Evolutionary conservation across 2,888 invertebrate species (phyloP).

Genomic region (Eudemis profundana): DNA sequence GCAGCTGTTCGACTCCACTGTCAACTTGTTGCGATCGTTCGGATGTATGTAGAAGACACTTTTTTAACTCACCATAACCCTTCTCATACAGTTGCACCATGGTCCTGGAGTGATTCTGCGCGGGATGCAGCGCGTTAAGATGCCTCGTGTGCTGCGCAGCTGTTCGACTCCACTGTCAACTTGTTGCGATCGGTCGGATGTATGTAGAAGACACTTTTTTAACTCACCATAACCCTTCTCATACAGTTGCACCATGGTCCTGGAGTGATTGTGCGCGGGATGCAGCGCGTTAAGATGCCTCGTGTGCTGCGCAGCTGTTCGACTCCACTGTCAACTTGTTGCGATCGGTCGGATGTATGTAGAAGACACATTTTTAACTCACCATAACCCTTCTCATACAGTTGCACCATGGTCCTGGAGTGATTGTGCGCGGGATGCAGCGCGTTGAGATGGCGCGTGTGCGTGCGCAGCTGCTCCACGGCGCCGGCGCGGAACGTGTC

Average conservation of each 20-base stretch:
- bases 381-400: slow-evolving; percentile 99
- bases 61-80: too few species aligned
- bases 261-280: slow-evolving; percentile 90
- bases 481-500: slow-evolving; percentile 99
- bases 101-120: too few species aligned
- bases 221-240: slow-evolving; percentile 99
- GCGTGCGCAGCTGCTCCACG: slow-evolving; percentile 98
- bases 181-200: too few species aligned
- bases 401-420: slow-evolving; percentile 93
- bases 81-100: too few species aligned
- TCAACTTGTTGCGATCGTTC: too few species aligned
- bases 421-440: slow-evolving; percentile 93
- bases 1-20: too few species aligned
- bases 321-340: slow-evolving; percentile 99
- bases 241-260: slow-evolving; percentile 96
- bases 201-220: too few species aligned
- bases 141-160: too few species aligned
- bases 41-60: too few species aligned
- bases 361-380: slow-evolving; percentile 43
- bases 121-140: too few species aligned
- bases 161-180: too few species aligned
- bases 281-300: slow-evolving; percentile 96
- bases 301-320: slow-evolving; percentile 98
- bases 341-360: too few species aligned
- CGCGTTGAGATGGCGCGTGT: slow-evolving; percentile 96